Evolutionary conservation across 2,113 vertebrate species (phyloP), one percentile per base, ranked within the genome.

Genomic region (Delphinapterus leucas): DNA sequence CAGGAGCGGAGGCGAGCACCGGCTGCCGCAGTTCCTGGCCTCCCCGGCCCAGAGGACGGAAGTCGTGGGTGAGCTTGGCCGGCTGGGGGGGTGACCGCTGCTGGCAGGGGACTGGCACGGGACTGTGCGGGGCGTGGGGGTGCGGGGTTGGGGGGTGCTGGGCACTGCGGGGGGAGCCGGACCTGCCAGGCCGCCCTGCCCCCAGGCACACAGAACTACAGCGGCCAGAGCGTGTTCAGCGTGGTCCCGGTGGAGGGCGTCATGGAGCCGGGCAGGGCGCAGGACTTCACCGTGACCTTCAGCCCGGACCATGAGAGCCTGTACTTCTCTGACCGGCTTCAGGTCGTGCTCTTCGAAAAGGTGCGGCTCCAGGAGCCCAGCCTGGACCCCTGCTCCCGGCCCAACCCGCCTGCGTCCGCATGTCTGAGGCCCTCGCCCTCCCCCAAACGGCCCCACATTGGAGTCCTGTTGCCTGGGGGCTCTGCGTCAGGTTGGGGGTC

Each of bases 231-330:
- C 61, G 99, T 99, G 88, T 99, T 99, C 99, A 99, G 98, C 0
- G 97, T 99, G 36, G 88, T 68, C 70, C 99, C 99, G 0, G 87
- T 93, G 96, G 97, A 99, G 97, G 99, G 99, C 90, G 61, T 98
- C 96, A 98, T 99, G 55, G 88, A 95, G 18, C 98, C 99, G 8
- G 99, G 99, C 71, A 97, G 96, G 81, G 98, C 89, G 28, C 99
- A 99, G 96, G 99, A 99, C 87, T 98, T 99, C 81, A 96, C 96
- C 0, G 98, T 99, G 84, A 99, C 98, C 74, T 99, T 99, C 98
- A 99, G 98, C 26, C 99, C 99, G 0, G 99, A 99, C 84, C 99
- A 99, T 2, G 98, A 99, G 21, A 99, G 99, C 93, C 98, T 99
- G 18, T 98, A 98, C 98, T 99, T 99, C 71, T 99, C 98, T 0